Percentiles rank a stretch among this genome's conserved stretches.
Conservation (phyloP, 1,140 invertebrate genomes). For the Oryctes rhinoceros region DNA sequence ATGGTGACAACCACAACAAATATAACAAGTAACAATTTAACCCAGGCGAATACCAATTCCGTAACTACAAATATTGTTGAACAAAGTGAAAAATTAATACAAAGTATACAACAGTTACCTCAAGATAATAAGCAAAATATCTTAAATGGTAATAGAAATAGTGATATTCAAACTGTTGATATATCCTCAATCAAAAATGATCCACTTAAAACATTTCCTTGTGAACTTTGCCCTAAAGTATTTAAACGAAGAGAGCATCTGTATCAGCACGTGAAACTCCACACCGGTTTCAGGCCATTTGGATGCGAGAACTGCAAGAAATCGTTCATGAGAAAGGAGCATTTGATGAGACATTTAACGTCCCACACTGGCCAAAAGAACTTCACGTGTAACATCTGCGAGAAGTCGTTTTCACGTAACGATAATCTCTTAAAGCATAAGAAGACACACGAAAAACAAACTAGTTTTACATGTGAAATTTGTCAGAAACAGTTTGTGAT, state of each 20-base stretch:
- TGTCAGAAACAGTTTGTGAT: conserved; percentile 78
- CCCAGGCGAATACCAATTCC: neutral
- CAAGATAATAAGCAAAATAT: conserved; percentile 31
- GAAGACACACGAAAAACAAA: conserved; percentile 71
- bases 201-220: conserved; percentile 55
- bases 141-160: conserved; percentile 19
- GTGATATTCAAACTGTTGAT: neutral
- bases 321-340: conserved; percentile 76
- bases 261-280: conserved; percentile 69
- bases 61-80: conserved; percentile 7
- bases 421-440: conserved; percentile 80
- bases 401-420: conserved; percentile 79
- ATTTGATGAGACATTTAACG: conserved; percentile 74
- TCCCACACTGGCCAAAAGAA: conserved; percentile 79
- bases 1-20: conserved; percentile 1
- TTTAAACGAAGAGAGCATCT: conserved; percentile 71
- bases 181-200: neutral
- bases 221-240: conserved; percentile 68
- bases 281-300: conserved; percentile 76
- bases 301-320: conserved; percentile 73
- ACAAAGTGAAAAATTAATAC: conserved; percentile 25
- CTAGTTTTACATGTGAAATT: conserved; percentile 75
- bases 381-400: conserved; percentile 79
- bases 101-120: conserved; percentile 31
- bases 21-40: conserved; percentile 12